Evolutionary conservation across 2,113 vertebrate species (phyloP).

Genomic region (Odobenus rosmarus): DNA sequence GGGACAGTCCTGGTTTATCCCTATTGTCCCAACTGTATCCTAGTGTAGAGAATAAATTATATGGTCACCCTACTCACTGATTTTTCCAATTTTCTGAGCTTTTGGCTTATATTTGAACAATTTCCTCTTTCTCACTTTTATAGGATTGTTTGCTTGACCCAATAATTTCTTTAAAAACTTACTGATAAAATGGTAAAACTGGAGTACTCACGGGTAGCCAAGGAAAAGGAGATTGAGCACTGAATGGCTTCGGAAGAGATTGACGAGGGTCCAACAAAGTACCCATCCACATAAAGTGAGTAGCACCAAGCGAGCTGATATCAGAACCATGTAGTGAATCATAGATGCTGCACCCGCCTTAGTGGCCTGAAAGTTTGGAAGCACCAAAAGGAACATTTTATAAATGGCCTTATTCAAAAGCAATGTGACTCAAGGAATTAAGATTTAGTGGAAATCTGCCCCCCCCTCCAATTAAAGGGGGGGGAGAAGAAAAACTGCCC

Average conservation of each 20-base stretch:
- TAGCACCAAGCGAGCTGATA: constrained; percentile 92
- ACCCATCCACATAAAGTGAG: constrained; percentile 97
- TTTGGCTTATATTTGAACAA: constrained; percentile 33
- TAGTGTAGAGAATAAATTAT: constrained; percentile 36
- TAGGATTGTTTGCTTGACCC: not conserved
- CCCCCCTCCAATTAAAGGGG: not conserved
- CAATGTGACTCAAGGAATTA: constrained; percentile 17
- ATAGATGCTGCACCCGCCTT: constrained; percentile 92
- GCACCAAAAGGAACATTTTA: constrained; percentile 62
- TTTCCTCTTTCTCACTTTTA: constrained; percentile 16
- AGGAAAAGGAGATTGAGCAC: constrained; percentile 99
- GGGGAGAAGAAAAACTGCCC: not conserved
- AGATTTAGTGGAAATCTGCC: constrained; percentile 30
- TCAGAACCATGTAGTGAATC: constrained; percentile 91
- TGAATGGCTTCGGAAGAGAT: constrained; percentile 96
- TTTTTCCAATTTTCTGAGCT: constrained; percentile 34
- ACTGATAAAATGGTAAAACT: constrained; percentile 52
- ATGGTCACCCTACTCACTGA: not conserved
- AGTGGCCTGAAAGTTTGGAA: constrained; percentile 89
- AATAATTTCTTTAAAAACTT: constrained; percentile 46
- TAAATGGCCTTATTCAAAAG: constrained; percentile 42
- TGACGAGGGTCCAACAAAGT: constrained; percentile 97
- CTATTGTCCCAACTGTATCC: not conserved
- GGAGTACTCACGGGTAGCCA: constrained; percentile 96
- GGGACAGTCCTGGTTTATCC: not conserved